Base-by-base conservation (phyloP, 2,888 invertebrate genomes). In the Drosophila anomalata region DNA sequence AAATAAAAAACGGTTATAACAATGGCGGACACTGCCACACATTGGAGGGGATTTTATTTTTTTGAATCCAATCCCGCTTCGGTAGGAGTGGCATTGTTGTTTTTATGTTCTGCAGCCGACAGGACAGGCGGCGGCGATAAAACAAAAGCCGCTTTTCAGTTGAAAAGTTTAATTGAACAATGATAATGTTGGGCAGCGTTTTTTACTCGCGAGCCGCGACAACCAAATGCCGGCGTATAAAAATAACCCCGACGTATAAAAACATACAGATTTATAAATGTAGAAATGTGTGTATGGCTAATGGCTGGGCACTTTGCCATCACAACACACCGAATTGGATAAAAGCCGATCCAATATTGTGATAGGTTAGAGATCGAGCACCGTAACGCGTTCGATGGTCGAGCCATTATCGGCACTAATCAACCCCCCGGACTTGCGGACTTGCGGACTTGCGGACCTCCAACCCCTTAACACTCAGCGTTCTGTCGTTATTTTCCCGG, bases 121-220 rank as follows among this genome's bases (percentile, higher is more conserved):
- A 75, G 70, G 69, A 68, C 53, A 59, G 36, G 60, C 48, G 47
- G 57, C 36, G 29, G 73, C 84, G 85, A 87, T 87, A 84, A 84
- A 87, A 87, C 86, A 84, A 84, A 84, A 84, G 84, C 88, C 84
- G 88, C 82, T 84, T 84, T 87, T 84, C 88, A 85, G 88, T 78
- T 87, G 88, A 87, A 84, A 84, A 84, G 84, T 87, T 84, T 84
- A 84, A 84, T 84, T 84, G 84, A 84, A 84, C 83, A 84, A 79
- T 85, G 83, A 84, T 84, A 84, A 84, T 78, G 83, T 86, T 79
- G 82, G 76, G 68, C 65, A 47, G 42, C 47, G 47, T 11, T 65
- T 59, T 65, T 54, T 29, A 58, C 31, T 36, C 36, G 39, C 29
- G 29, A 9, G 8, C 29, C 29, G 29, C 61, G 56, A 39, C 61